phyloP scores from a whole-genome alignment of 2,888 invertebrate species.

The Hetaerina titia region DNA sequence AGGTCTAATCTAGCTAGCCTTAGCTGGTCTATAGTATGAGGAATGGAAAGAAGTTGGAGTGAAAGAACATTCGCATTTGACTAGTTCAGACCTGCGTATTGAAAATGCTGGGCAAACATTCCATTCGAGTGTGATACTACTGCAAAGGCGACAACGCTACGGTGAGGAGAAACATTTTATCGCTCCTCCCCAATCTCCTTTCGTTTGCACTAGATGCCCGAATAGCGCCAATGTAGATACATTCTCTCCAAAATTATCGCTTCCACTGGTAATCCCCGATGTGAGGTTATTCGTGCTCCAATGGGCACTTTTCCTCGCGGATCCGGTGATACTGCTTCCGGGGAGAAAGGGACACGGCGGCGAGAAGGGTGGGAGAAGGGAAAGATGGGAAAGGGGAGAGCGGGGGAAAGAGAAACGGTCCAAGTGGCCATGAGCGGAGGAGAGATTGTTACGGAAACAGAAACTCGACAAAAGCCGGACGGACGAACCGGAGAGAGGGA shows the following conservation, averaged over 20 bases:
- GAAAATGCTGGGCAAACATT: too few species aligned
- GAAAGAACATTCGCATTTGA: too few species aligned
- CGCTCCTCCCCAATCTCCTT: too few species aligned
- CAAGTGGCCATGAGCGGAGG: neutral
- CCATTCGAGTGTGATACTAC: too few species aligned
- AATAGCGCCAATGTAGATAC: neutral
- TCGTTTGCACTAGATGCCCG: too few species aligned
- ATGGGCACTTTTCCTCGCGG: neutral
- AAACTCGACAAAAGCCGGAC: neutral
- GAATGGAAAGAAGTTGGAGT: too few species aligned
- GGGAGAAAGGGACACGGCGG: neutral
- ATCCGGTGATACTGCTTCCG: neutral
- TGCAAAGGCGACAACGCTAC: too few species aligned
- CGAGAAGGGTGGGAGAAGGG: neutral
- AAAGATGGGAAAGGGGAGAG: neutral
- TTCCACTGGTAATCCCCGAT: neutral
- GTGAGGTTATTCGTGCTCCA: neutral
- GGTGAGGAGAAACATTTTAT: too few species aligned
- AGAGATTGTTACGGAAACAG: neutral
- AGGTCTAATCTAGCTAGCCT: too few species aligned
- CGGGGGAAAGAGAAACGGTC: neutral
- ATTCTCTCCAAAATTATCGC: neutral
- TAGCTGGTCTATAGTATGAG: too few species aligned
- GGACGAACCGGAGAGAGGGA: neutral
- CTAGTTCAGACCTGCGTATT: too few species aligned